phyloP scores from a whole-genome alignment of 2,113 vertebrate species.

The Willisornis vidua region DNA sequence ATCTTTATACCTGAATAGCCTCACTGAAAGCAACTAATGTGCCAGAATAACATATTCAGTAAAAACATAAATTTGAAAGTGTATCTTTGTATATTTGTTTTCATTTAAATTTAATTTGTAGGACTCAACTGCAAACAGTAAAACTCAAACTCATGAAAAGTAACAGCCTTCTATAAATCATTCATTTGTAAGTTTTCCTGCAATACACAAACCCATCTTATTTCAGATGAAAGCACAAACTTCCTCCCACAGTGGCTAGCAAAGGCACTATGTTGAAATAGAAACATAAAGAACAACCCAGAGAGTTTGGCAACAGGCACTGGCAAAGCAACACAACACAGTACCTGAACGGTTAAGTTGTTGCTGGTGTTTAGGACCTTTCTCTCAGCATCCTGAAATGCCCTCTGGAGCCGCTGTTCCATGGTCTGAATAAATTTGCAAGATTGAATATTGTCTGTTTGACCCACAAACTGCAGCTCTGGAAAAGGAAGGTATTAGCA shows the following conservation, averaged over 20 bases:
- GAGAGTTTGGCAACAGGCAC: neutral
- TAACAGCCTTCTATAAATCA: neutral
- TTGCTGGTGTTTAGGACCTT: constrained; percentile 83
- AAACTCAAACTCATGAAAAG: neutral
- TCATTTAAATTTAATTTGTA: neutral
- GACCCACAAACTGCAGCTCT: constrained; percentile 95
- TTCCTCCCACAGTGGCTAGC: neutral
- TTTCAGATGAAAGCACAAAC: neutral
- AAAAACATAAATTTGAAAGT: neutral
- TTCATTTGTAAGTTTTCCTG: neutral
- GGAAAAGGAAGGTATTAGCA: constrained; percentile 26
- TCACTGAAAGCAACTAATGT: neutral
- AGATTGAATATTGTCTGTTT: constrained; percentile 87
- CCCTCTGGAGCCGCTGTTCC: constrained; percentile 91
- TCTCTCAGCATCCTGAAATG: constrained; percentile 90
- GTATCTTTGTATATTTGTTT: neutral
- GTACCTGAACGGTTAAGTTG: constrained; percentile 90
- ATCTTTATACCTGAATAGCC: neutral
- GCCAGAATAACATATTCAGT: neutral
- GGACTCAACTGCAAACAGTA: neutral
- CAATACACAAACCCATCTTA: neutral
- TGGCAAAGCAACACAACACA: neutral
- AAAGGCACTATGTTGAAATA: neutral
- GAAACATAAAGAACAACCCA: neutral
- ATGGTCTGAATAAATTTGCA: constrained; percentile 94